Evolutionary conservation across 2,113 vertebrate species (phyloP), one percentile per base, ranked within the genome.

Genomic region (Oriolus oriolus): DNA sequence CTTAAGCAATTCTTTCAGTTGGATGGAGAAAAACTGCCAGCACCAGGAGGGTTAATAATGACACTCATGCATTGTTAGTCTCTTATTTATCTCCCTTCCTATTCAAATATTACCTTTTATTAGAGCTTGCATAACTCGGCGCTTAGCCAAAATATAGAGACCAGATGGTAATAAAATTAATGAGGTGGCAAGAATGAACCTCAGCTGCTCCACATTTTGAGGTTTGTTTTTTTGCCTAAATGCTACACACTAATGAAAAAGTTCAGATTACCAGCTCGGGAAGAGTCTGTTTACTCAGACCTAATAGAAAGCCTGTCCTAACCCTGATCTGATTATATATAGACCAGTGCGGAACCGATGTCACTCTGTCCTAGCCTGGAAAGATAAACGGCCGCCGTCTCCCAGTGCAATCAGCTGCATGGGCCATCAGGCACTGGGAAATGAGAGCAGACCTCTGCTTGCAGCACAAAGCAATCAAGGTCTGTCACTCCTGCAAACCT

Each of bases 131-230:
- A 56, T 94, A 94, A 83, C 79, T 84, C 26, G 31, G 52, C 65
- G 70, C 65, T 87, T 71, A 87, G 75, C 74, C 69, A 94, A 96
- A 92, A 76, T 87, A 75, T 23, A 91, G 84, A 87, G 84, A 95
- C 91, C 89, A 96, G 94, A 95, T 95, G 95, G 93, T 75, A 87
- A 91, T 95, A 94, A 96, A 96, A 92, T 91, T 93, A 95, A 96
- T 92, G 96, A 96, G 41, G 88, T 96, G 79, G 79, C 64, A 94
- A 95, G 87, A 96, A 89, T 81, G 85, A 88, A 90, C 64, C 76
- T 96, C 90, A 93, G 64, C 81, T 96, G 85, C 83, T 96, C 85
- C 81, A 11, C 57, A 68, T 84, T 95, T 94, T 92, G 92, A 92
- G 49, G 52, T 79, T 77, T 96, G 47, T 42, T 92, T 86, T 94